Evolutionary conservation across 2,888 invertebrate genomes (phyloP), one percentile per base, ranked within the genome.

Genomic region (Megastigmus dorsalis): DNA sequence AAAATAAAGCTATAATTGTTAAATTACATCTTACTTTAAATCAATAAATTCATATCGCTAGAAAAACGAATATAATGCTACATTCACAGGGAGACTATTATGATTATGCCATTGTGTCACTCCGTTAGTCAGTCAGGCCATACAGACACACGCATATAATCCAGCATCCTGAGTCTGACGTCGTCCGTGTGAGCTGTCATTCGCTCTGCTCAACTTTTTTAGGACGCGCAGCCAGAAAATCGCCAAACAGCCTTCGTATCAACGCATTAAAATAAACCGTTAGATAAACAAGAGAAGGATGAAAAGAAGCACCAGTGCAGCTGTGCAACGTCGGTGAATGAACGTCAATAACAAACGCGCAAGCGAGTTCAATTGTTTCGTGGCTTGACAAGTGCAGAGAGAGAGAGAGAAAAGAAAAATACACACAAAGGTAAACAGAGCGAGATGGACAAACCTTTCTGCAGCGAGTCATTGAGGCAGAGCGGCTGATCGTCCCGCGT

Each of bases 401-500:
- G n/a, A 45, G 36, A 50, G 26, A 50, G 23, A 33, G n/a, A 30
- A n/a, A n/a, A n/a, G n/a, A n/a, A n/a, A n/a, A n/a, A n/a, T n/a
- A n/a, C n/a, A n/a, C n/a, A n/a, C n/a, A 30, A 45, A 33, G 0
- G 45, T 23, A 62, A 26, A 54, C 52, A 52, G 41, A 33, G 52
- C 28, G 9, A 62, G 7, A 30, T 13, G 6, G 9, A 6, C 33
- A 36, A 36, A 87, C 88, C 84, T 84, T 81, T 85, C 41, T 85
- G 84, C 38, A 84, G 36, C 10, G 82, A 83, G 77, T 87, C 86
- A 74, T 87, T 86, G 73, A 85, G 68, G 68, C 83, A 85, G 5
- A 87, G 79, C 57, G 86, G 86, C 63, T 83, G 85, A 77, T 88
- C 86, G 73, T 88, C 87, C 65, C 84, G 83, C 3, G 84, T 82